A percentile compares a stretch with the other conserved stretches of the same genome.
Conservation (phyloP, 2,113 vertebrate genomes). For the Eolophus roseicapilla region DNA sequence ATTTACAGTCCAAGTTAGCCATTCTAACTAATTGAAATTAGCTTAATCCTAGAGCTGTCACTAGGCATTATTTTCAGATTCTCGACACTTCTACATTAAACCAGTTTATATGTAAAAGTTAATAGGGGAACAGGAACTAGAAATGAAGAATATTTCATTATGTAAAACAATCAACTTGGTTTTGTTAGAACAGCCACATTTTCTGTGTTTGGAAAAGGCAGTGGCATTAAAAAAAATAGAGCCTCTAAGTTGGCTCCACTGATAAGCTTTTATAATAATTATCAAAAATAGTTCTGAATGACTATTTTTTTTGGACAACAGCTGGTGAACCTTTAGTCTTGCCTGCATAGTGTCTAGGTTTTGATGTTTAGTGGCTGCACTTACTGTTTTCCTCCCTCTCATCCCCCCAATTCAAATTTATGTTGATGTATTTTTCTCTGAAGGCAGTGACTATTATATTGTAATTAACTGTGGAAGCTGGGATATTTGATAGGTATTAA, state of each 20-base stretch:
- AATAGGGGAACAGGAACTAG: constrained; percentile 60
- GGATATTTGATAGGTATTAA: background rate
- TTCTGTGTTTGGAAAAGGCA: constrained; percentile 10
- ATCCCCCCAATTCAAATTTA: background rate
- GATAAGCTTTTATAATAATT: background rate
- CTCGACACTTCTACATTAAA: constrained; percentile 61
- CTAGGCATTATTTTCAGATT: constrained; percentile 66
- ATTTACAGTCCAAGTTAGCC: constrained; percentile 67
- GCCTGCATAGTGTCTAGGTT: background rate
- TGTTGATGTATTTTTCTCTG: background rate
- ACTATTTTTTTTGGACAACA: background rate
- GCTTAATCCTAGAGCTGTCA: constrained; percentile 73
- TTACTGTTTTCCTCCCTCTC: background rate
- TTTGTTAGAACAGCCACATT: constrained; percentile 22
- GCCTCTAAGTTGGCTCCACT: background rate
- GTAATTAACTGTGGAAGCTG: constrained; percentile 3
- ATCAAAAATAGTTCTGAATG: background rate
- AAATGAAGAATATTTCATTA: constrained; percentile 48
- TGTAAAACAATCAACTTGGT: constrained; percentile 35
- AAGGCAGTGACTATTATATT: background rate
- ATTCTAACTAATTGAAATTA: constrained; percentile 68
- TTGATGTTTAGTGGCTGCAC: background rate
- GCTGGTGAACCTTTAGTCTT: background rate
- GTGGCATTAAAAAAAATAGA: background rate
- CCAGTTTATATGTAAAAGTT: constrained; percentile 67